Conservation (phyloP, 30 jellyfish, hydroid and myxozoan genomes). For the Aurelia aurita complex sp. Pacific region DNA sequence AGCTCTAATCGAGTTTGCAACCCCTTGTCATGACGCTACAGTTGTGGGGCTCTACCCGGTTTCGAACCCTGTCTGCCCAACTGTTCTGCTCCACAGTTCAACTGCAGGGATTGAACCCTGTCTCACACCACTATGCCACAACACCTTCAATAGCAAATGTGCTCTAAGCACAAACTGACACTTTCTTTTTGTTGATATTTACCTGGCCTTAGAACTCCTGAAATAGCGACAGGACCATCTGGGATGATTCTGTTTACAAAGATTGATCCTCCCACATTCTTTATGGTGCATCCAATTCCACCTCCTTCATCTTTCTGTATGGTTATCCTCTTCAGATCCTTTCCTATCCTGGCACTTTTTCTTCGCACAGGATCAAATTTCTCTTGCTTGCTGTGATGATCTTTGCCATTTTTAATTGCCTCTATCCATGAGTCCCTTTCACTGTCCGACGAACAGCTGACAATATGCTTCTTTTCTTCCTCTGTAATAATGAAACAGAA, state of each 20-base stretch:
- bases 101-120: too few relatives aligned
- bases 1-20: too few relatives aligned
- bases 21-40: too few relatives aligned
- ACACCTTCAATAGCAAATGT: too few relatives aligned
- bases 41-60: too few relatives aligned
- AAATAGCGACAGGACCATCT: slow-evolving; percentile 95
- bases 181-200: neutral
- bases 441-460: slow-evolving; percentile 77
- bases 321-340: slow-evolving; percentile 78
- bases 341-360: slow-evolving; percentile 82
- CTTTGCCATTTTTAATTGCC: slow-evolving; percentile 67
- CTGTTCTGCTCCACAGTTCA: too few relatives aligned
- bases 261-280: slow-evolving; percentile 93
- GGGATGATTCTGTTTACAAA: slow-evolving; percentile 92
- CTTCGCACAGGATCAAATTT: slow-evolving; percentile 85
- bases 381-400: slow-evolving; percentile 67
- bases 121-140: too few relatives aligned
- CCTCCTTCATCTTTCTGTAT: slow-evolving; percentile 87
- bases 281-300: slow-evolving; percentile 94
- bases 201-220: slow-evolving; percentile 97
- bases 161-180: too few relatives aligned
- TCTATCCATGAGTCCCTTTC: slow-evolving; percentile 79
- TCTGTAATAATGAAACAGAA: slow-evolving; percentile 62
- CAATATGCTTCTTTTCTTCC: slow-evolving; percentile 69
- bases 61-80: too few relatives aligned